A percentile compares a stretch with the other conserved stretches of the same genome.
Conservation (phyloP, 2,797 vertebrate species). For the Pantherophis alleghaniensis region DNA sequence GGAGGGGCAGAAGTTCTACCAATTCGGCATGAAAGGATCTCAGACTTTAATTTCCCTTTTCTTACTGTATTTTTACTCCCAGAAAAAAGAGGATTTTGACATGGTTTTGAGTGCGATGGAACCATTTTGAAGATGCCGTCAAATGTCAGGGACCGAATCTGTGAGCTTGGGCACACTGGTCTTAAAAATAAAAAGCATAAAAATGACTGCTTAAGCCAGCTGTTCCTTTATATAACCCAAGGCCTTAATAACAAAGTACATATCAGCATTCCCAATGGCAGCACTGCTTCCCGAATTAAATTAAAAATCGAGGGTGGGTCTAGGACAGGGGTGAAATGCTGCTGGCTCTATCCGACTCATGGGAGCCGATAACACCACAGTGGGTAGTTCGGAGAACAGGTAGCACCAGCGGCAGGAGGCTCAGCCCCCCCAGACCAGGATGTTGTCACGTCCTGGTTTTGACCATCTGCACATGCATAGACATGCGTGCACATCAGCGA, state of each 20-base stretch:
- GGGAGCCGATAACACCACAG: too few species aligned
- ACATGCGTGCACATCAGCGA: too few species aligned
- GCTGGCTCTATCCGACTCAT: too few species aligned
- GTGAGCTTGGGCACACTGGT: background rate
- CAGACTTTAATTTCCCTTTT: background rate
- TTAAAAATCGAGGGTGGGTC: background rate
- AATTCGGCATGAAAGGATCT: background rate
- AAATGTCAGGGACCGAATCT: background rate
- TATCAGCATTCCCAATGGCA: background rate
- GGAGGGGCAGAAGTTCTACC: background rate
- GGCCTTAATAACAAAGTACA: background rate
- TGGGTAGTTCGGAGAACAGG: too few species aligned
- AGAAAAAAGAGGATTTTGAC: background rate
- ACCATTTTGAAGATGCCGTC: background rate
- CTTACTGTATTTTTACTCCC: background rate
- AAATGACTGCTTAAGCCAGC: background rate
- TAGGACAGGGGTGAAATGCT: background rate
- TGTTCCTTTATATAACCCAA: background rate
- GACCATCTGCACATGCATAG: too few species aligned
- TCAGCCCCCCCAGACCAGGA: too few species aligned
- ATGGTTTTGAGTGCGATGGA: background rate
- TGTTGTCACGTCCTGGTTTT: too few species aligned
- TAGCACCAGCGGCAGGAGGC: too few species aligned
- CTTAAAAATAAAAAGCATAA: background rate
- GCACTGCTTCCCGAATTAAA: background rate